These are phyloP conservation scores for Sesia bembeciformis DNA, from an alignment of 2,888 invertebrate species.

Conservation along the genomic window DNA sequence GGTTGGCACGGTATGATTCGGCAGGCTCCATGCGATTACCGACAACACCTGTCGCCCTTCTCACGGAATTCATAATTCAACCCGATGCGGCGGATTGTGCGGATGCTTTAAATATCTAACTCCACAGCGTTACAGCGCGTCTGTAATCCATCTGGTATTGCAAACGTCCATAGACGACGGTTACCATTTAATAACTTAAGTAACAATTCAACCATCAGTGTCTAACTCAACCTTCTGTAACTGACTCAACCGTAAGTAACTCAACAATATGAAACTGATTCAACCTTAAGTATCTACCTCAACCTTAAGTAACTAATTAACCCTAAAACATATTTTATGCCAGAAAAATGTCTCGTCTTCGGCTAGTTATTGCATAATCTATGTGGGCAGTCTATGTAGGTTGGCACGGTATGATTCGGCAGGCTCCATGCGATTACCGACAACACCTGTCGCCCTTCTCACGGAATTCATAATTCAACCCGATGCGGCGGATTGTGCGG, in stretches of 20 bases:
- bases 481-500: constrained; percentile 43
- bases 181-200: too few relatives aligned
- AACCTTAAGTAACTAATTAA: too few relatives aligned
- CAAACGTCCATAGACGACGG: too few relatives aligned
- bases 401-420: constrained; percentile 41
- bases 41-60: constrained; percentile 65
- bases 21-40: constrained; percentile 58
- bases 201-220: too few relatives aligned
- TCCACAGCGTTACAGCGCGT: too few relatives aligned
- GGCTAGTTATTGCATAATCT: constrained; percentile 17
- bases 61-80: constrained; percentile 65
- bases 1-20: constrained; percentile 41
- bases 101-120: constrained; percentile 60
- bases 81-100: constrained; percentile 40
- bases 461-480: constrained; percentile 62
- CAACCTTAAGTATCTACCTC: too few relatives aligned
- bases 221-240: too few relatives aligned
- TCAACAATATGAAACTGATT: too few relatives aligned
- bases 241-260: too few relatives aligned
- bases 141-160: too few relatives aligned
- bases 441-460: constrained; percentile 66
- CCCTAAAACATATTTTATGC: too few relatives aligned
- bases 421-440: constrained; percentile 59
- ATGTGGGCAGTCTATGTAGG: constrained; percentile 31
- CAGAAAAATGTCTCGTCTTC: background rate